Conservation (phyloP, 2,888 invertebrate species). For the Drosophila suboccidentalis region DNA sequence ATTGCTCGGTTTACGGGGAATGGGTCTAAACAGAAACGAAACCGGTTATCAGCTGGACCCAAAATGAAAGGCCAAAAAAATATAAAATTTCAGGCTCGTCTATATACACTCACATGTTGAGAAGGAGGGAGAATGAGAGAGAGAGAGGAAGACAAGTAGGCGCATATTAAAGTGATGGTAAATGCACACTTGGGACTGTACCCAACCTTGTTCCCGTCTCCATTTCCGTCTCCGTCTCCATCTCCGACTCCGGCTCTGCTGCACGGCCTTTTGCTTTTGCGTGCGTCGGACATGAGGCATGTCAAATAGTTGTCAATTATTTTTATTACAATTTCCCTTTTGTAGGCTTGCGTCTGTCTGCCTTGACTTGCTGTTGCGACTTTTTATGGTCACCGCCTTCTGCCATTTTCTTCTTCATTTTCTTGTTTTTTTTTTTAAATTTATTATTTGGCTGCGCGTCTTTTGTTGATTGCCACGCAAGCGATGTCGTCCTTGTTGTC, state of each 20-base stretch:
- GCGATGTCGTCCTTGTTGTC: conserved; percentile 38
- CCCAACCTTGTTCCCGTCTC: not conserved
- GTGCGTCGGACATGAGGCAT: conserved; percentile 79
- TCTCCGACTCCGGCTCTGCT: conserved; percentile 19
- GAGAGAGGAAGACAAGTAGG: not conserved
- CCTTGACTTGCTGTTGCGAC: conserved; percentile 40
- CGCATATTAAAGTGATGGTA: conserved; percentile 55
- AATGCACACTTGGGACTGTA: conserved; percentile 72
- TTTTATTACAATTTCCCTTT: conserved; percentile 80
- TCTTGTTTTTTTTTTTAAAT: conserved; percentile 51
- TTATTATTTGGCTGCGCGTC: conserved; percentile 74
- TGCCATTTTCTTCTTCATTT: not conserved
- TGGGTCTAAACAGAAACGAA: conserved; percentile 19
- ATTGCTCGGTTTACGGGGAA: not conserved
- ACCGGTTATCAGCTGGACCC: conserved; percentile 52
- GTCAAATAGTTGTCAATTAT: conserved; percentile 81
- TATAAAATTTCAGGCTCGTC: conserved; percentile 47
- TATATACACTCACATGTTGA: conserved; percentile 8
- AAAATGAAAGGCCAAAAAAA: conserved; percentile 44
- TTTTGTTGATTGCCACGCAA: conserved; percentile 71
- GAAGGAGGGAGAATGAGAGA: not conserved
- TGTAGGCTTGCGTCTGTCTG: conserved; percentile 55
- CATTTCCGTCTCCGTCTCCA: not conserved
- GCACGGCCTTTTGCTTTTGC: conserved; percentile 64
- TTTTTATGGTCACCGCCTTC: conserved; percentile 53